Evolutionary conservation across 2,113 vertebrate genomes (phyloP), one percentile per base, ranked within the genome.

Genomic region (Uria lomvia): DNA sequence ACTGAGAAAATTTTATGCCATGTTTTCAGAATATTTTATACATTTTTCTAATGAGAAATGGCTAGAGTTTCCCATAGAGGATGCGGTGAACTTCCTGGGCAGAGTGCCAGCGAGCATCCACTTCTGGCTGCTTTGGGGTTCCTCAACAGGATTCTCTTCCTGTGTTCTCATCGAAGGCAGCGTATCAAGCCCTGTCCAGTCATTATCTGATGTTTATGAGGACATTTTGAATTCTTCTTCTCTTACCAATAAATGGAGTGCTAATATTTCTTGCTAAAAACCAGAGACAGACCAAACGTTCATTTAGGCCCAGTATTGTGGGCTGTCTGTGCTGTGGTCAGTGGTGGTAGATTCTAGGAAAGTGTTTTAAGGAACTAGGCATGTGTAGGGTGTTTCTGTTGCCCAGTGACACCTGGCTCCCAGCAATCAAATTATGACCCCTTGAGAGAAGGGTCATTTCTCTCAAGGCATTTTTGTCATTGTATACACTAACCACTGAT

Each of bases 291-390:
- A 19, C 2, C 24, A 53, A 36, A 42, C 9, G 49, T 21, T 52
- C 11, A 21, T 20, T 4, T 45, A 52, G n/a, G n/a, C 29, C 36
- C 4, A 2, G 7, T 50, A 2, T 30, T 0, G 0, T 9, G 27
- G 38, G 7, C 24, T 72, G 0, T 43, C 27, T 49, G 24, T 67
- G 68, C 49, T 4, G 1, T 8, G 27, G 20, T 43, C 40, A 52
- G 36, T 34, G 50, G 17, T 8, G 18, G 32, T 7, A n/a, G 63
- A 26, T 30, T 65, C 10, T 18, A 58, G 32, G 5, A 1, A 66
- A 22, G 30, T 5, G 3, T 53, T 86, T 86, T 24, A 53, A 58
- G 36, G 29, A 73, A 10, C 24, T 42, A 0, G 8, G 26, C 5
- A 5, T 30, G 20, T 59, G 34, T 40, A 29, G 40, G 30, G 34